A percentile compares a stretch with the other conserved stretches of the same genome.
phyloP scores from a whole-genome alignment of 2,888 invertebrate species.

The Steinernema hermaphroditum region DNA sequence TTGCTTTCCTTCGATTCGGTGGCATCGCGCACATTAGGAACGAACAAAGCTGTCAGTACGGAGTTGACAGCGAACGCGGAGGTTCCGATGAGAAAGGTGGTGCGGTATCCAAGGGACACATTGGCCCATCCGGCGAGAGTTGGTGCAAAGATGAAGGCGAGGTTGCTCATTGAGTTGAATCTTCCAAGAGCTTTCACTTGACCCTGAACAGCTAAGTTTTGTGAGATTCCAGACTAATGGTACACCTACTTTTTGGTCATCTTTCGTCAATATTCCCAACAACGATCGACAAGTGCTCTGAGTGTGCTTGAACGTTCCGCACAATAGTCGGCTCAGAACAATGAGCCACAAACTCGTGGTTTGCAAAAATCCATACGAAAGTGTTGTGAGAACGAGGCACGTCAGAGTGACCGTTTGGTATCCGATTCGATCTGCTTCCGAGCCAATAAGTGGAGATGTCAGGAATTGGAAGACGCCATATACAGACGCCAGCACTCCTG shows the following conservation, averaged over 20 bases:
- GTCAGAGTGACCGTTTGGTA: background rate
- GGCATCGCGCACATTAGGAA: background rate
- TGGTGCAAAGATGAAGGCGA: slow-evolving; percentile 36
- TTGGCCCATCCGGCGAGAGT: slow-evolving; percentile 26
- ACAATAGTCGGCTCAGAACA: background rate
- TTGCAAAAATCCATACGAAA: slow-evolving; percentile 6
- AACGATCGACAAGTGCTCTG: slow-evolving; percentile 37
- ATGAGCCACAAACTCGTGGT: background rate
- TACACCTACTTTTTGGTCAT: slow-evolving; percentile 1
- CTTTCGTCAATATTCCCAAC: slow-evolving; percentile 22
- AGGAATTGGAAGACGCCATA: slow-evolving; percentile 40
- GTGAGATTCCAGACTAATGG: no score
- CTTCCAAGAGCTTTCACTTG: slow-evolving; percentile 33
- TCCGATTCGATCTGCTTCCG: background rate
- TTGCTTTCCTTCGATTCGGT: background rate
- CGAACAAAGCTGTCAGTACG: background rate
- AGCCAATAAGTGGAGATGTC: slow-evolving; percentile 36
- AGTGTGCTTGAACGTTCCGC: slow-evolving; percentile 40
- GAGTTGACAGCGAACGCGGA: slow-evolving; percentile 27
- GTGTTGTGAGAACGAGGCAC: background rate
- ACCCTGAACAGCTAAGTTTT: no score
- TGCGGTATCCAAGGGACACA: slow-evolving; percentile 24
- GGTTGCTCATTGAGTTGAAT: slow-evolving; percentile 38
- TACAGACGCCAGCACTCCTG: slow-evolving; percentile 37
- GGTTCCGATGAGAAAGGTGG: slow-evolving; percentile 23